Evolutionary conservation across 2,113 vertebrate species (phyloP), one percentile per base, ranked within the genome.

Genomic region (Oncorhynchus tshawytscha): DNA sequence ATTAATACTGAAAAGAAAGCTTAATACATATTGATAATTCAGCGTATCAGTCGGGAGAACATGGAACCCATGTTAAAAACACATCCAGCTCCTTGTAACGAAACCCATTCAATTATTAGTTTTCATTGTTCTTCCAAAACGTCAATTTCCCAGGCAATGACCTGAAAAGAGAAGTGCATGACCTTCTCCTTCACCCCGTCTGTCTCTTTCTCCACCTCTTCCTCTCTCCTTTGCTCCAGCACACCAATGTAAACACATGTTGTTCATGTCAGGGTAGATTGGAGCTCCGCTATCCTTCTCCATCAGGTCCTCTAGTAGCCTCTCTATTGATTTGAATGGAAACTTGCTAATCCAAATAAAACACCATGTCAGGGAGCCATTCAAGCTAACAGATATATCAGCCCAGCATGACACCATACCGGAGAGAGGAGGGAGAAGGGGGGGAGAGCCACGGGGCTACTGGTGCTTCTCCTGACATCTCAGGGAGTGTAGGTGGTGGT

Each of bases 301-400:
- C 77, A 84, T 76, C 72, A 64, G 39, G 39, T 9, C 9, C 9
- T 45, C 39, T 45, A 11, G 70, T 77, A 69, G 72, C 8, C 71
- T 85, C 39, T 45, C 76, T 89, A 94, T 94, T 78, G 92, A 94
- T 93, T 93, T 88, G 81, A 83, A 91, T 84, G 68, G 92, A 87
- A 92, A 93, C 92, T 94, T 93, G 90, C 94, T 90, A 91, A 90
- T 94, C 92, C 91, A 91, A 93, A 93, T 93, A 93, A 54, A 93
- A 93, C 92, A 94, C 91, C 90, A 89, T 91, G 91, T 94, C 93
- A 92, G 89, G 87, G 88, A 45, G 39, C 39, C 39, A 45, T 45
- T 45, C 39, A 45, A 91, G 91, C 91, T 89, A 85, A 92, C 85
- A 82, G 85, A 87, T 92, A 94, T 93, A 92, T 93, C 90, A 84